Conservation (phyloP, 2,797 vertebrate species). For the Tauraco hartlaubi region DNA sequence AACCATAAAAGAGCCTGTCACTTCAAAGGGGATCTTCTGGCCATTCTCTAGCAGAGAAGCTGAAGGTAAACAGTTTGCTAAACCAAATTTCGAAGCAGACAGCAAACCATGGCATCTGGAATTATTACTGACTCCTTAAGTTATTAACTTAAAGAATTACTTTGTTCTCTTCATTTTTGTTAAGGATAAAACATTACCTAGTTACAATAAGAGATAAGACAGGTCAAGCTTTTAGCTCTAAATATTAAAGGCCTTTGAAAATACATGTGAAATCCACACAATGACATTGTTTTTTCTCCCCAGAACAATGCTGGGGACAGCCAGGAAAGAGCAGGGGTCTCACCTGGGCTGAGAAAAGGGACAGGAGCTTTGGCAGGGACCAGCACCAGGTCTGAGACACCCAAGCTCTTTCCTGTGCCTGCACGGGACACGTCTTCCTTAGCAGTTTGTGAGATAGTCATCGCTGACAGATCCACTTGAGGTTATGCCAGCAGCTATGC, state of each 20-base stretch:
- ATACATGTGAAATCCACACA: background rate
- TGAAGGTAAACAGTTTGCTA: background rate
- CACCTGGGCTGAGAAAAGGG: background rate
- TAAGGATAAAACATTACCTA: slow-evolving; percentile 1
- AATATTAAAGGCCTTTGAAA: background rate
- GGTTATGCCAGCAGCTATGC: background rate
- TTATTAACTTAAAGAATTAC: slow-evolving; percentile 24
- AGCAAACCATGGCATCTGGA: background rate
- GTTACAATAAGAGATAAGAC: background rate
- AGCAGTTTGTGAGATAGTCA: background rate
- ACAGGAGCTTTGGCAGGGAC: background rate
- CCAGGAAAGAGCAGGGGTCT: background rate
- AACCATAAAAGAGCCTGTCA: background rate
- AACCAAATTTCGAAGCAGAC: slow-evolving; percentile 21
- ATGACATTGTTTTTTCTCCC: background rate
- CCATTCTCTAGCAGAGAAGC: background rate
- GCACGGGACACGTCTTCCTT: accelerated
- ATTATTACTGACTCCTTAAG: background rate
- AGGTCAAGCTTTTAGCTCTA: background rate
- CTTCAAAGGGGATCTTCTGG: slow-evolving; percentile 53
- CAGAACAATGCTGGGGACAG: background rate
- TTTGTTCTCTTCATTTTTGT: background rate
- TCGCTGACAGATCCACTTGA: background rate
- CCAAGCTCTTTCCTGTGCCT: accelerated
- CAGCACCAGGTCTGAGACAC: background rate